phyloP scores from a whole-genome alignment of 2,113 vertebrate species.

The Colius striatus region DNA sequence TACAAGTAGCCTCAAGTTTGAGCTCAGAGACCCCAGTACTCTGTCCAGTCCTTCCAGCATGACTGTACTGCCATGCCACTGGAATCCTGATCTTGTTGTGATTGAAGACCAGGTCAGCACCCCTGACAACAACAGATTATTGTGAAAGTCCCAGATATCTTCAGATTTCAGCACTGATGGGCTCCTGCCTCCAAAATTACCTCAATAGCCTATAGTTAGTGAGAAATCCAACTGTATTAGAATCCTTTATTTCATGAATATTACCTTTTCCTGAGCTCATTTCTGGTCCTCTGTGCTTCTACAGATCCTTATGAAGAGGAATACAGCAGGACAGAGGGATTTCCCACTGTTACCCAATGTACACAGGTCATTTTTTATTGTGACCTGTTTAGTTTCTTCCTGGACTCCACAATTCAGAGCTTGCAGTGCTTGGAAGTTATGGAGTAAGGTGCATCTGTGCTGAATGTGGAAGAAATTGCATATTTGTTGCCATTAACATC shows the following conservation, averaged over 20 bases:
- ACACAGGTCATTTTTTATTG: not conserved
- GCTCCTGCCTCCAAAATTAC: not conserved
- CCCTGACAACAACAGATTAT: not conserved
- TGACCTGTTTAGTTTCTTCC: not conserved
- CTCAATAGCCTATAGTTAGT: not conserved
- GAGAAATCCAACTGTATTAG: not conserved
- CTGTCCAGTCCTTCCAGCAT: not conserved
- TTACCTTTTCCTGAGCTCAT: not conserved
- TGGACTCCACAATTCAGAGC: not conserved
- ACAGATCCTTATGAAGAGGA: not conserved
- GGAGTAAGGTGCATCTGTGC: fast-evolving
- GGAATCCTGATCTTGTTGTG: not conserved
- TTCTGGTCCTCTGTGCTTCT: not conserved
- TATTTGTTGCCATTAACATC: not conserved
- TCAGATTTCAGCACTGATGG: not conserved
- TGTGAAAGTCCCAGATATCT: not conserved
- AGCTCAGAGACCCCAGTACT: not conserved
- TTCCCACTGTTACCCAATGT: not conserved
- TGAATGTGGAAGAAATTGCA: not conserved
- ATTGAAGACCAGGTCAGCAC: not conserved
- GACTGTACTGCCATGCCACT: fast-evolving
- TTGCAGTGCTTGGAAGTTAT: not conserved
- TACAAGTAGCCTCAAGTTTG: not conserved
- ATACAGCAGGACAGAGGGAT: not conserved
- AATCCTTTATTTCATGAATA: not conserved